Evolutionary conservation across 1,140 invertebrate species (phyloP), one percentile per base, ranked within the genome.

Genomic region (Kradibia gibbosae): DNA sequence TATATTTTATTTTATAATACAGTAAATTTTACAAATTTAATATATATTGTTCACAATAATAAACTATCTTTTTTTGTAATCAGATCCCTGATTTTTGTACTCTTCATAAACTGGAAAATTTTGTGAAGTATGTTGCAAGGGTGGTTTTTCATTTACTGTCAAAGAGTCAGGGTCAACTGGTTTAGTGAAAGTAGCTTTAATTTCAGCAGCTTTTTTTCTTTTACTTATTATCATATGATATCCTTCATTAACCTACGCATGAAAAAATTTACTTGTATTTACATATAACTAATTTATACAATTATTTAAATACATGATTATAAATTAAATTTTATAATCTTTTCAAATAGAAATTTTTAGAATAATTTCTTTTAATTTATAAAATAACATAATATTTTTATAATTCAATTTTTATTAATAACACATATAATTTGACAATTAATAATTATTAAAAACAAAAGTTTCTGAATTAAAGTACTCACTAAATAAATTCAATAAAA

Each of bases 171-270:
- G 4, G 8, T 55, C 31, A 5, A 7, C 57, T 42, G 71, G 70
- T 71, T 82, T 80, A 3, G 65, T 28, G 83, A 86, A 87, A 31
- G 39, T 77, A 13, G 88, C 86, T 67, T 95, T 93, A 77, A 96
- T 85, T 86, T 93, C 92, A 15, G 93, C 92, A n/a, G 96, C 95
- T 92, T 96, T 97, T 78, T 92, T 86, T 86, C 95, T 94, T 82
- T 96, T 96, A 86, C 93, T 89, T 85, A 95, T 87, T 86, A 95
- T 94, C 77, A 96, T 92, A 55, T 93, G 92, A 65, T 94, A 89
- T 91, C 96, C 97, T 84, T 91, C 91, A 11, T 92, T 73, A 11
- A 82, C 76, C 81, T 82, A 55, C 65, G 7, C n/a, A 55, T 22
- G 8, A 74, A 67, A 11, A 3, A 55, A 74, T 34, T 72, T 57